Evolutionary conservation across 2,888 invertebrate species (phyloP).

Genomic region (Spisula subtruncata): DNA sequence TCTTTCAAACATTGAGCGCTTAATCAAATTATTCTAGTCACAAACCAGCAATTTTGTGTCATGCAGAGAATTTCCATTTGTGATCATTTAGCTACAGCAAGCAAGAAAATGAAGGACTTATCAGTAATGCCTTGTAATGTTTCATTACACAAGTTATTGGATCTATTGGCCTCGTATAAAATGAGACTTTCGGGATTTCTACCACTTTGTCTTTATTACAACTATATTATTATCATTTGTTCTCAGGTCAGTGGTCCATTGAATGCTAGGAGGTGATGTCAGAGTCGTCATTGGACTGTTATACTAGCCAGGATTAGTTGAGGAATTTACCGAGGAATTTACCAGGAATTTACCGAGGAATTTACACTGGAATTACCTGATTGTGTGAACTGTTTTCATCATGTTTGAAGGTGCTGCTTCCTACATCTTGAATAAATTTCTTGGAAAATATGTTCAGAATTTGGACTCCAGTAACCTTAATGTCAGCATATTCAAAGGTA

Average conservation of each 20-base stretch:
- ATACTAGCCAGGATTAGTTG: too few species aligned
- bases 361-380: background rate
- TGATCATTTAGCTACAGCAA: too few species aligned
- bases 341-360: background rate
- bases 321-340: background rate
- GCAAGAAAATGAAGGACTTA: too few species aligned
- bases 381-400: background rate
- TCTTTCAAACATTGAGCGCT: too few species aligned
- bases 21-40: too few species aligned
- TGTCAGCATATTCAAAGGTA: slow-evolving; percentile 94
- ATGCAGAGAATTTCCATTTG: too few species aligned
- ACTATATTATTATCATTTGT: background rate
- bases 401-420: slow-evolving; percentile 90
- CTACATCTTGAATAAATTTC: slow-evolving; percentile 93
- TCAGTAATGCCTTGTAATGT: too few species aligned
- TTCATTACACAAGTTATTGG: too few species aligned
- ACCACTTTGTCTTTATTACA: too few species aligned
- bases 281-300: background rate
- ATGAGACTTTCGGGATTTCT: too few species aligned
- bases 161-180: too few species aligned
- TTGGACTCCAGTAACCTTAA: slow-evolving; percentile 94
- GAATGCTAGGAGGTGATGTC: background rate
- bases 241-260: background rate
- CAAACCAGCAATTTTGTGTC: too few species aligned
- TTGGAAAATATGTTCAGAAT: slow-evolving; percentile 94